Percentiles rank a stretch among this genome's conserved stretches.
Conservation (phyloP, 1,140 invertebrate genomes). For the Trypoxylus dichotomus region DNA sequence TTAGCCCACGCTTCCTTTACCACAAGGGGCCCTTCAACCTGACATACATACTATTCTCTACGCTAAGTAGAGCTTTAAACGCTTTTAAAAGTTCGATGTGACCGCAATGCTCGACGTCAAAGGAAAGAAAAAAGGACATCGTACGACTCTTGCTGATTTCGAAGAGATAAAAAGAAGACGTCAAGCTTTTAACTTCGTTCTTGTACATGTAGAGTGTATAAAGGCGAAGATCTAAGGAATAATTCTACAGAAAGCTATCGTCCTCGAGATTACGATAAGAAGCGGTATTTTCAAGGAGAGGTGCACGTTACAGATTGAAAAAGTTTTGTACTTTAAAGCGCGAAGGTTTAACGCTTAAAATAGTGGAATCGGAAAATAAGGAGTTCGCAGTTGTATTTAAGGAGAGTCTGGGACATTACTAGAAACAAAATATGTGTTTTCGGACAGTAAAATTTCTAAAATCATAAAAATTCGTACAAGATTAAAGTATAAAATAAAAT, state of each 20-base stretch:
- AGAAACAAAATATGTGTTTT: too few relatives aligned
- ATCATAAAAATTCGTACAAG: too few relatives aligned
- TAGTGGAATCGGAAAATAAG: not conserved
- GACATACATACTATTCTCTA: not conserved
- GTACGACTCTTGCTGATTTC: not conserved
- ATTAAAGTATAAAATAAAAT: too few relatives aligned
- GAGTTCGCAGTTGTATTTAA: not conserved
- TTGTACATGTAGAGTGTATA: not conserved
- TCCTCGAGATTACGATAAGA: slow-evolving; percentile 10
- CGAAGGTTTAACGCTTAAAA: not conserved
- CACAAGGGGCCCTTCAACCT: not conserved
- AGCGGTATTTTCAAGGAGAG: not conserved
- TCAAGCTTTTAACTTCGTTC: not conserved
- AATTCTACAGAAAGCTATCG: not conserved
- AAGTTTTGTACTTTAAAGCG: not conserved
- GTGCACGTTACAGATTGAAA: slow-evolving; percentile 9
- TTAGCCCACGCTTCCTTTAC: not conserved
- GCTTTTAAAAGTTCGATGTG: not conserved
- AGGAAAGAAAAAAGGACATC: not conserved
- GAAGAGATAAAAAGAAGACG: not conserved
- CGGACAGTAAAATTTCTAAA: too few relatives aligned
- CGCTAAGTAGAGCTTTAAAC: not conserved
- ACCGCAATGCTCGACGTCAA: not conserved
- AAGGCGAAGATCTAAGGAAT: not conserved
- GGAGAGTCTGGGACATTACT: not conserved